Base-by-base conservation (phyloP, 2,888 invertebrate genomes). In the Eremobia ochroleuca region DNA sequence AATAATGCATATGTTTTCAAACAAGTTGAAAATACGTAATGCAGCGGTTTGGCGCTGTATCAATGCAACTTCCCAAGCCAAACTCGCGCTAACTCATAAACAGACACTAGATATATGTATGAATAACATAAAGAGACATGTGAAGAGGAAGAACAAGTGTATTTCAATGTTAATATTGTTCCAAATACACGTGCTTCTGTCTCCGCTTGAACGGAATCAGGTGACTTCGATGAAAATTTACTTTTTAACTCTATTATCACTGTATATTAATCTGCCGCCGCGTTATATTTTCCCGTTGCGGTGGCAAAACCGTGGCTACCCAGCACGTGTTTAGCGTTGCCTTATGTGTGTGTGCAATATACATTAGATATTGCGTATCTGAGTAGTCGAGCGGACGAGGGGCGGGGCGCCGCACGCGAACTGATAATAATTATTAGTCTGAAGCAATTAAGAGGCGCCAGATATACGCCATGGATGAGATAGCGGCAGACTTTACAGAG, bases 401-500 rank as follows among this genome's bases (percentile, higher is more conserved):
- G 94, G 94, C 91, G 93, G 93, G 92, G 91, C 92, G 89, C 90
- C 90, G 93, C 95, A 96, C 94, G 95, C 95, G 92, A 95, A 93
- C 95, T 94, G 95, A 95, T 96, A 95, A 94, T 95, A 95, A 96
- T 96, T 96, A 96, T 95, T 94, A 95, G 93, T 93, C 94, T 94
- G 93, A 92, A 91, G 95, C 95, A 95, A 96, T 96, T 96, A 96
- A 94, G 93, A 95, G 96, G 96, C 96, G 96, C 96, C 96, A 95
- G 93, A 95, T 95, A 95, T 93, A 93, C 93, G 94, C 93, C 94
- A 93, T 92, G 90, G 93, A 93, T 92, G 93, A 91, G 91, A 94
- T 93, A 92, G 90, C 91, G 91, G 90, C 87, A 90, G 91, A 91
- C 88, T 91, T 91, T 88, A 89, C 81, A 87, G 74, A 80, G 77